Evolutionary conservation across 2,113 vertebrate species (phyloP), one percentile per base, ranked within the genome.

Genomic region (Phycodurus eques): DNA sequence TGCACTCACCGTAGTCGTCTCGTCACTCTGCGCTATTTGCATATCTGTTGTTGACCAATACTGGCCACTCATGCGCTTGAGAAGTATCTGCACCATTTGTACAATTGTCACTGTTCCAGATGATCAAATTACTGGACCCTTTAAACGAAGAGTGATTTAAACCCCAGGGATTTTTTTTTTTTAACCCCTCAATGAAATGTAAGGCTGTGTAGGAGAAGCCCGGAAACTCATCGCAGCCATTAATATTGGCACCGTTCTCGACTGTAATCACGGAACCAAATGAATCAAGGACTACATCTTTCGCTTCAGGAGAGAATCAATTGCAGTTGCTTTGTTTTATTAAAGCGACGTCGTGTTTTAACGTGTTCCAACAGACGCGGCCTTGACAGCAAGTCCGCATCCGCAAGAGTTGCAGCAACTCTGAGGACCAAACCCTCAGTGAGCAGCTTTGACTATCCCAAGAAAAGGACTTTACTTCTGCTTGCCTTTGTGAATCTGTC

Each of bases 401-500:
- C 73, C 15, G 68, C 79, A 74, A 73, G 84, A 80, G 67, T 51
- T 46, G 64, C 76, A 60, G 67, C 68, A 46, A 75, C 75, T 70
- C 64, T 5, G 4, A 39, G 35, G 35, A 39, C 61, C 71, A 87
- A 88, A 88, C 83, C 85, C 85, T 90, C 86, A 90, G 85, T 83
- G 83, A 88, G 80, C 73, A 78, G 80, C 74, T 77, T 84, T 75
- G 75, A 75, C 77, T 88, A 74, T 75, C 66, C 72, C 51, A n/a
- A 49, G 72, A 73, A 74, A 74, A 84, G 71, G 72, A 27, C 77
- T 83, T 73, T 43, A 71, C 76, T 85, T 85, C 82, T 74, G 82
- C 81, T 84, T 80, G 80, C 67, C 81, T 87, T 90, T 88, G 83
- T 89, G 81, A 79, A 42, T 82, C 77, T 47, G 39, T 80, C 75